phyloP scores from a whole-genome alignment of 2,888 invertebrate species.

The Merodon equestris region DNA sequence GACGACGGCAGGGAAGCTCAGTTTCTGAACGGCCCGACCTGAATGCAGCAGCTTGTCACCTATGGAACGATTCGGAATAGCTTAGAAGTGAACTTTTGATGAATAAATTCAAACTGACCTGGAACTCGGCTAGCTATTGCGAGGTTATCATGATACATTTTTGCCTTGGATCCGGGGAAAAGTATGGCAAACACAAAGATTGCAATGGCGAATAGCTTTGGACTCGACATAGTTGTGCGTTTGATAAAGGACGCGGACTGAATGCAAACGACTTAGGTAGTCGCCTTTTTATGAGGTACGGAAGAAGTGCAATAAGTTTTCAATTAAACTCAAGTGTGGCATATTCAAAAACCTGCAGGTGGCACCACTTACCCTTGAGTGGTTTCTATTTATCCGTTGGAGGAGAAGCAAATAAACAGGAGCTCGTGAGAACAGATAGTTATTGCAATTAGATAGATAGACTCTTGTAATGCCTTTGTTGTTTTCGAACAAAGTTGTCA shows the following conservation, averaged over 20 bases:
- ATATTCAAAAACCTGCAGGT: no score
- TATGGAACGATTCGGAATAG: not conserved
- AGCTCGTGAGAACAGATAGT: no score
- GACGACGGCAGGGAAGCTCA: slow-evolving; percentile 39
- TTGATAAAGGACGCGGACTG: not conserved
- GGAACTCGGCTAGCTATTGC: slow-evolving; percentile 31
- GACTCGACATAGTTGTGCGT: slow-evolving; percentile 2
- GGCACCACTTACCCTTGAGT: no score
- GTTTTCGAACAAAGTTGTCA: no score
- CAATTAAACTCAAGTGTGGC: slow-evolving; percentile 17
- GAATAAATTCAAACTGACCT: not conserved
- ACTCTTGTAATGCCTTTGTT: no score
- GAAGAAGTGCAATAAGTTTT: not conserved
- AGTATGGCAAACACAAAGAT: not conserved
- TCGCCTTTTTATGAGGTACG: slow-evolving; percentile 6
- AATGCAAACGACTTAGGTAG: not conserved
- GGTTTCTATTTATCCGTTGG: no score
- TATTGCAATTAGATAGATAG: no score
- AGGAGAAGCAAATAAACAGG: no score
- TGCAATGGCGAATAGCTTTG: not conserved
- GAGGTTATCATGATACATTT: slow-evolving; percentile 32
- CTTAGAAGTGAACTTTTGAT: not conserved
- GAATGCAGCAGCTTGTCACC: slow-evolving; percentile 23
- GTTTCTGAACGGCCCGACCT: slow-evolving; percentile 13
- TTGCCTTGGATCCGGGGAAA: slow-evolving; percentile 22